A percentile compares a stretch with the other conserved stretches of the same genome.
phyloP scores from a whole-genome alignment of 2,113 vertebrate species.

The Siniperca knerii region DNA sequence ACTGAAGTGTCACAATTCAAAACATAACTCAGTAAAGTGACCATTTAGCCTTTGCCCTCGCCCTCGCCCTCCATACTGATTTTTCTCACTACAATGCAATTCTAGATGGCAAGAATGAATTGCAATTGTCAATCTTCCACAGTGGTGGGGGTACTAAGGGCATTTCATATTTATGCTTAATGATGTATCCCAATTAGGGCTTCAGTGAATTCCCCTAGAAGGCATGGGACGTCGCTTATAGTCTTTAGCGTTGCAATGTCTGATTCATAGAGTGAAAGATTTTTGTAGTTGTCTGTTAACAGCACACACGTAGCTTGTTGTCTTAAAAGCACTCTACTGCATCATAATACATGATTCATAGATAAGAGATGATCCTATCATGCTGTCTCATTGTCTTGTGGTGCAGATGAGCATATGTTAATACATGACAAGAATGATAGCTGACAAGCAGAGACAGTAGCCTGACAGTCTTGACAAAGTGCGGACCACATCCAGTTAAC shows the following conservation, averaged over 20 bases:
- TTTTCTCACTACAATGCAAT: neutral
- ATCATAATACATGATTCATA: no score
- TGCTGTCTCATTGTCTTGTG: neutral
- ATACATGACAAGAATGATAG: neutral
- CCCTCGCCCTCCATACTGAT: neutral
- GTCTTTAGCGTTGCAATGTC: neutral
- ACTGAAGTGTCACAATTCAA: neutral
- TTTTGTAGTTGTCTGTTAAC: neutral
- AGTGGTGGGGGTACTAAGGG: neutral
- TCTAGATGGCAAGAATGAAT: neutral
- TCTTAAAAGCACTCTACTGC: neutral
- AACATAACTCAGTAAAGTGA: neutral
- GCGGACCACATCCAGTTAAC: neutral
- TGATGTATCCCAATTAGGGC: neutral
- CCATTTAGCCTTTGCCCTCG: neutral
- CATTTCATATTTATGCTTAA: neutral
- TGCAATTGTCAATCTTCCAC: neutral
- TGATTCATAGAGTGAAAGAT: neutral
- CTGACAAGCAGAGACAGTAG: neutral
- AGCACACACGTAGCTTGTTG: neutral
- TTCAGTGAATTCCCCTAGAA: neutral
- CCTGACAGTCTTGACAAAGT: neutral
- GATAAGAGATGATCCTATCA: no score
- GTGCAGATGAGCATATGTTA: neutral
- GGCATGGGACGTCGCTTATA: neutral